These are phyloP conservation scores for Drosophila equinoxialis DNA, from an alignment of 1,140 invertebrate species.

Conservation along the genomic window DNA sequence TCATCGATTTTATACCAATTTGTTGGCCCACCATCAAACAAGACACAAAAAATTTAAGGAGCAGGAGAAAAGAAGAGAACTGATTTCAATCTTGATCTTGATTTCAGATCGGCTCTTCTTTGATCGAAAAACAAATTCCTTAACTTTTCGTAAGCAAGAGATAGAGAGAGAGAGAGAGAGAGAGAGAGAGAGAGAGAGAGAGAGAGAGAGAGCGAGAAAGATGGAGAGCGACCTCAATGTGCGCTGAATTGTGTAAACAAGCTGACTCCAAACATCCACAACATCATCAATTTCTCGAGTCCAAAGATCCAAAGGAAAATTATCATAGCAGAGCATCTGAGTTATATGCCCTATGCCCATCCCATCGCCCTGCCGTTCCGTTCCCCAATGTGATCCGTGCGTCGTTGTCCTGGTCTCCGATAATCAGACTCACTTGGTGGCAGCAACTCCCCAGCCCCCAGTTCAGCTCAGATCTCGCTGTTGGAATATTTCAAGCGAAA, in stretches of 20 bases:
- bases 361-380: constrained; percentile 25
- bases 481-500: constrained; percentile 70
- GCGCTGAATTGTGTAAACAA: constrained; percentile 82
- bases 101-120: constrained; percentile 41
- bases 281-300: constrained; percentile 75
- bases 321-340: constrained; percentile 82
- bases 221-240: constrained; percentile 71
- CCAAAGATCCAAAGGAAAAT: constrained; percentile 49
- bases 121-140: constrained; percentile 69
- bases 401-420: constrained; percentile 67
- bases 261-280: constrained; percentile 80
- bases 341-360: constrained; percentile 76
- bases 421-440: constrained; percentile 79
- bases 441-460: constrained; percentile 28
- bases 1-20: constrained; percentile 10
- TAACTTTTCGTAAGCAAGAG: constrained; percentile 40
- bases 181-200: constrained; percentile 34
- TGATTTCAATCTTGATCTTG: constrained; percentile 72
- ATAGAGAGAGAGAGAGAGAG: constrained; percentile 31
- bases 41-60: neutral
- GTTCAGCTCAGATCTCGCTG: constrained; percentile 43
- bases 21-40: constrained; percentile 15
- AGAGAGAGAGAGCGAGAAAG: constrained; percentile 19
- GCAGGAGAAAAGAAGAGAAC: neutral
- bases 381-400: constrained; percentile 34